A percentile compares a stretch with the other conserved stretches of the same genome.
phyloP scores from a whole-genome alignment of 2,113 vertebrate species.

The Dunckerocampus dactyliophorus region DNA sequence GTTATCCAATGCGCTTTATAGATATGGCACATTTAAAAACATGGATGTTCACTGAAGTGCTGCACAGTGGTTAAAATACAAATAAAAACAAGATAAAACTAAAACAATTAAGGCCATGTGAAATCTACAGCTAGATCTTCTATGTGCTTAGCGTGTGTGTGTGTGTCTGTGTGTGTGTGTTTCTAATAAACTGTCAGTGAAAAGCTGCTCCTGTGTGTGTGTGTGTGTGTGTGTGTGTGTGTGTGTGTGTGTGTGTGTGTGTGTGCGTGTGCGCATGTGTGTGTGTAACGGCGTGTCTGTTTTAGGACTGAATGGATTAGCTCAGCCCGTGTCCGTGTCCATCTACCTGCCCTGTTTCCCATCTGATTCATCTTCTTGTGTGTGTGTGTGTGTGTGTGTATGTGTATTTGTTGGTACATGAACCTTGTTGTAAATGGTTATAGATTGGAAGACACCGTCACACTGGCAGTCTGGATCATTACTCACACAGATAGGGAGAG shows the following conservation, averaged over 20 bases:
- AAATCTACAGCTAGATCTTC: too few species aligned
- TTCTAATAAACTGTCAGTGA: too few species aligned
- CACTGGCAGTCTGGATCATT: slow-evolving; percentile 71
- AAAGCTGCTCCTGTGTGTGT: slow-evolving; percentile 21
- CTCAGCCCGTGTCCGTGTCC: slow-evolving; percentile 41
- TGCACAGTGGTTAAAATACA: too few species aligned
- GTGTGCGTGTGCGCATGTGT: neutral
- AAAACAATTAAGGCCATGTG: too few species aligned
- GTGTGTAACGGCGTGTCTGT: slow-evolving; percentile 48
- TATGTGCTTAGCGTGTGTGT: too few species aligned
- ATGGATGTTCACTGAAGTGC: too few species aligned
- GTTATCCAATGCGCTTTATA: too few species aligned
- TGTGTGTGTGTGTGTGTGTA: neutral
- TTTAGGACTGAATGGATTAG: slow-evolving; percentile 60
- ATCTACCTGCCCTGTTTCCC: slow-evolving; percentile 58
- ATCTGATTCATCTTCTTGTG: slow-evolving; percentile 54
- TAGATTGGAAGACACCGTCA: slow-evolving; percentile 64
- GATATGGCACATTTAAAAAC: too few species aligned
- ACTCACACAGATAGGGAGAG: slow-evolving; percentile 71
- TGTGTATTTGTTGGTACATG: slow-evolving; percentile 41
- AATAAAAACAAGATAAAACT: too few species aligned
- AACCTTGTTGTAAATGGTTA: slow-evolving; percentile 65
- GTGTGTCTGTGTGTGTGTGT: too few species aligned
- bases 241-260: too few species aligned
- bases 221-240: too few species aligned